Evolutionary conservation across 2,797 vertebrate genomes (phyloP).

Genomic region (Acomys russatus): DNA sequence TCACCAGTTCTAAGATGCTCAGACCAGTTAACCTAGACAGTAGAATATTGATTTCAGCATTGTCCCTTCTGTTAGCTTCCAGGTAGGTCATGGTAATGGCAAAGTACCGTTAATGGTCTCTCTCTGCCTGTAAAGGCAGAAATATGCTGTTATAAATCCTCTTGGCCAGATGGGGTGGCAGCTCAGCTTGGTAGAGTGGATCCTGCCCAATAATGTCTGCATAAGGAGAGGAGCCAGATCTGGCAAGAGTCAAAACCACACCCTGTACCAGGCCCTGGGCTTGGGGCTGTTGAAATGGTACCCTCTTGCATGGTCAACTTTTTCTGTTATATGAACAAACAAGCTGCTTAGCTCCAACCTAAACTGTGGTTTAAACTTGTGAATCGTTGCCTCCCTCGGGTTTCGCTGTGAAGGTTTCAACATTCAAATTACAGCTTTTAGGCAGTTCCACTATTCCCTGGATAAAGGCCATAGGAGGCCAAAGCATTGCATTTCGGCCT

Average conservation of each 20-base stretch:
- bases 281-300: accelerated
- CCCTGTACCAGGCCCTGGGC: no score
- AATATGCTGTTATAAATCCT: not conserved
- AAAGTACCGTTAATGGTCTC: not conserved
- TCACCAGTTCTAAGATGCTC: not conserved
- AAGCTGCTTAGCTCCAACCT: not conserved
- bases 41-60: not conserved
- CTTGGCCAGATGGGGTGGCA: not conserved
- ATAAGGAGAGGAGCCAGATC: not conserved
- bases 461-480: not conserved
- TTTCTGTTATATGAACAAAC: not conserved
- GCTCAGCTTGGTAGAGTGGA: not conserved
- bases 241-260: not conserved
- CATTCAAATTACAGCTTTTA: not conserved
- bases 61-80: not conserved
- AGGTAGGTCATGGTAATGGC: not conserved
- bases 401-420: not conserved
- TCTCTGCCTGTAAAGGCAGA: not conserved
- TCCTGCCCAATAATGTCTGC: not conserved
- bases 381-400: not conserved
- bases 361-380: not conserved
- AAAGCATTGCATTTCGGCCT: not conserved
- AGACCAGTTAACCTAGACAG: not conserved
- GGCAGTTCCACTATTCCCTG: not conserved
- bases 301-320: not conserved